A percentile compares a stretch with the other conserved stretches of the same genome.
phyloP scores from a whole-genome alignment of 1,140 invertebrate species.

The Nautilus pompilius region DNA sequence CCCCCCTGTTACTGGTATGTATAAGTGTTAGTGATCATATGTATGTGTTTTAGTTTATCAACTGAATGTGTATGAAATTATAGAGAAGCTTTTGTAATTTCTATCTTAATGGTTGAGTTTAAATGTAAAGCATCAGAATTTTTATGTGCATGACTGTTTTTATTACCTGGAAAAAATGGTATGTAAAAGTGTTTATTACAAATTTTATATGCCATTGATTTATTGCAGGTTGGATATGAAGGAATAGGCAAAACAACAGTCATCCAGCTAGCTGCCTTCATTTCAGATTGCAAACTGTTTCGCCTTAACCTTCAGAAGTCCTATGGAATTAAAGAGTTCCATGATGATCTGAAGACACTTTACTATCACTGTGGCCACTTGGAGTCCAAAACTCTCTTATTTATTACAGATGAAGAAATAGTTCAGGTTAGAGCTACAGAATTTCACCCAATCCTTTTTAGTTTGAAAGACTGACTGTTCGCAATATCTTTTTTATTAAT shows the following conservation, averaged over 20 bases:
- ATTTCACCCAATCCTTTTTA: no score
- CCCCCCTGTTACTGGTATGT: slow-evolving; percentile 50
- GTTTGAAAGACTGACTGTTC: no score
- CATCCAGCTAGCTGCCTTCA: slow-evolving; percentile 46
- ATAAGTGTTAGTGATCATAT: no score
- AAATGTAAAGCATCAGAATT: no score
- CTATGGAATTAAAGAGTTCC: slow-evolving; percentile 73
- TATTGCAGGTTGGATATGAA: slow-evolving; percentile 50
- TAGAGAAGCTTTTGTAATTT: not conserved
- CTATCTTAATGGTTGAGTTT: no score
- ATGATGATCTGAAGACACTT: slow-evolving; percentile 72
- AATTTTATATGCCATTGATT: no score
- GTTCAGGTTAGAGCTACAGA: slow-evolving; percentile 61
- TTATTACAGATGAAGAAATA: slow-evolving; percentile 59
- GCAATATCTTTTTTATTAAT: no score
- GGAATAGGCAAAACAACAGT: slow-evolving; percentile 53
- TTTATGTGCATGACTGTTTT: no score
- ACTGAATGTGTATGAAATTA: no score
- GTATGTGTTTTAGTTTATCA: no score
- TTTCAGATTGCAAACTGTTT: slow-evolving; percentile 48
- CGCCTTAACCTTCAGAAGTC: slow-evolving; percentile 64
- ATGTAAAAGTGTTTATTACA: no score
- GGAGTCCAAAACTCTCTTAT: slow-evolving; percentile 46
- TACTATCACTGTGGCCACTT: slow-evolving; percentile 56
- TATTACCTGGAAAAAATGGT: no score